Evolutionary conservation across 2,113 vertebrate genomes (phyloP).

Genomic region (Tapirus terrestris): DNA sequence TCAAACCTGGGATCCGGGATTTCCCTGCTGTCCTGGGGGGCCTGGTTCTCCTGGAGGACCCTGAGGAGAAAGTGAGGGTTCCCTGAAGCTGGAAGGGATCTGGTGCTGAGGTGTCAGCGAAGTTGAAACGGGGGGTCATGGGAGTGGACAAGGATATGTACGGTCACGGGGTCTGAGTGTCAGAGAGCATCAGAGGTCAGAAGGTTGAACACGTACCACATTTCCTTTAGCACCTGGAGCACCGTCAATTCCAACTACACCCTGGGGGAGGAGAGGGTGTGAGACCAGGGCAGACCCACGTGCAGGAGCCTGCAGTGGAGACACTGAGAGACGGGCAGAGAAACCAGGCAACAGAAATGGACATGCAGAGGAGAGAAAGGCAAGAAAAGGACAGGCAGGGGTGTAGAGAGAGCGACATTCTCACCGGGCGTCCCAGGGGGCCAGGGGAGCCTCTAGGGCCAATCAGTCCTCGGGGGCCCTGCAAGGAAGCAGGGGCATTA

Average conservation of each 20-base stretch:
- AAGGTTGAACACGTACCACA: constrained; percentile 83
- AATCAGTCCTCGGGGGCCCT: constrained; percentile 92
- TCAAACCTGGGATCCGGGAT: constrained; percentile 92
- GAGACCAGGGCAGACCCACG: background rate
- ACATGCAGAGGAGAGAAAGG: background rate
- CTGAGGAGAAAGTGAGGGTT: constrained; percentile 77
- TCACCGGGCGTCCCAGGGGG: constrained; percentile 88
- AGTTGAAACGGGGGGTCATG: background rate
- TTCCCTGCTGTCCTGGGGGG: constrained; percentile 94
- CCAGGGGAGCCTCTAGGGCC: constrained; percentile 91
- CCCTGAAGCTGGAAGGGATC: background rate
- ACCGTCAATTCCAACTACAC: constrained; percentile 90
- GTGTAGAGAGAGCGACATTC: background rate
- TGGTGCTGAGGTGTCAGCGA: background rate
- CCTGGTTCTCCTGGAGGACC: constrained; percentile 92
- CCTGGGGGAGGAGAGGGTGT: constrained; percentile 82
- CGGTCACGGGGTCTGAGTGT: rapidly evolving
- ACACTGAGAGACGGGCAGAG: rapidly evolving
- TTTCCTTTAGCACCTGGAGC: constrained; percentile 93
- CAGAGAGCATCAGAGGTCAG: background rate
- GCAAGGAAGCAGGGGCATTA: background rate
- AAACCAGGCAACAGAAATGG: background rate
- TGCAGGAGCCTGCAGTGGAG: background rate
- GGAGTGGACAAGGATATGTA: background rate
- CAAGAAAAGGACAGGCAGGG: rapidly evolving